Percentiles rank a stretch among this genome's conserved stretches.
Evolutionary conservation across 1,140 invertebrate genomes (phyloP).

Genomic region (Nylanderia fulva): DNA sequence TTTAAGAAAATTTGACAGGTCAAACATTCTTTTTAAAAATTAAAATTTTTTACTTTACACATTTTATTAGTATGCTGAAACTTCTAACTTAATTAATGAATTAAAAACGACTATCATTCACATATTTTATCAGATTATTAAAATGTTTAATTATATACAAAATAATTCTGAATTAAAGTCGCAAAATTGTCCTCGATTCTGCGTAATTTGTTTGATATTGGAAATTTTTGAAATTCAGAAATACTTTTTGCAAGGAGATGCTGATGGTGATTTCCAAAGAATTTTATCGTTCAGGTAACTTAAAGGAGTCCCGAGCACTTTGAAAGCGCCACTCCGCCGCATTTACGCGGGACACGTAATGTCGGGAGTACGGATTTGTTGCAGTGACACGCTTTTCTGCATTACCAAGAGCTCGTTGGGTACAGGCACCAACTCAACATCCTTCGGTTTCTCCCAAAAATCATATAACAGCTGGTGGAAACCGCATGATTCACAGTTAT

Average conservation of each 20-base stretch:
- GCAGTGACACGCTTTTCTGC: constrained; percentile 77
- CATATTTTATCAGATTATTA: not conserved
- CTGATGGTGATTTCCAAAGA: constrained; percentile 43
- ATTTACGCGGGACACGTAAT: constrained; percentile 69
- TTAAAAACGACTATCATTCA: not conserved
- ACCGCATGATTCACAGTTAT: constrained; percentile 56
- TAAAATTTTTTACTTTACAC: not conserved
- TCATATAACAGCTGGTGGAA: constrained; percentile 41
- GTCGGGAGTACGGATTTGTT: constrained; percentile 69
- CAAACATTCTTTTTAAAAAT: not conserved
- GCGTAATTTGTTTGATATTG: constrained; percentile 14
- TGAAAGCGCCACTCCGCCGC: constrained; percentile 63
- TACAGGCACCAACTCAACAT: constrained; percentile 21
- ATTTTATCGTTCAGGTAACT: constrained; percentile 63
- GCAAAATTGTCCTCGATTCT: not conserved
- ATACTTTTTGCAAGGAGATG: constrained; percentile 41
- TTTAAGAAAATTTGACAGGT: not conserved
- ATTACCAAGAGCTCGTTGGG: constrained; percentile 71
- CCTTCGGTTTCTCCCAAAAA: constrained; percentile 47
- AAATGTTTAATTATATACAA: not conserved
- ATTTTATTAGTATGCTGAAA: not conserved
- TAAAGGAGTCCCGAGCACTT: constrained; percentile 63
- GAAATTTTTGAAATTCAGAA: constrained; percentile 37
- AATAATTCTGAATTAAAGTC: not conserved
- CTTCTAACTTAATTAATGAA: not conserved